Percentiles rank a stretch among this genome's conserved stretches.
Evolutionary conservation across 2,888 invertebrate genomes (phyloP).

Genomic region (Dinocampus coccinellae): DNA sequence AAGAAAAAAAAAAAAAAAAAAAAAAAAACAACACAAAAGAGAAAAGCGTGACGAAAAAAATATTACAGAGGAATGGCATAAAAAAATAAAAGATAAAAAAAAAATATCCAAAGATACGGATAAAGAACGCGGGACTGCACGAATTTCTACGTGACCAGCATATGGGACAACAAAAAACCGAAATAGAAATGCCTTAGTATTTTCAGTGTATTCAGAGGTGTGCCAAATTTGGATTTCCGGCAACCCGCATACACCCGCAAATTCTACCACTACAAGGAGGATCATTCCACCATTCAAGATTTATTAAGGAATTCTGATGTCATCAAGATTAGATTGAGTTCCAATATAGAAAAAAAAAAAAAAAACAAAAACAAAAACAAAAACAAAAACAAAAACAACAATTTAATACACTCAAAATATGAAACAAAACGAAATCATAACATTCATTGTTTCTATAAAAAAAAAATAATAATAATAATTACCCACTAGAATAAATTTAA

Average conservation of each 20-base stretch:
- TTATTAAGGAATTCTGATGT: conserved; percentile 41
- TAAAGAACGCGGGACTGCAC: conserved; percentile 56
- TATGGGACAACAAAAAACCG: conserved; percentile 43
- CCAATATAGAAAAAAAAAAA: neutral
- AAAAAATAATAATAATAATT: too few species aligned
- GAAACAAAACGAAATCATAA: too few species aligned
- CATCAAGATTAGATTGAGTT: conserved; percentile 18
- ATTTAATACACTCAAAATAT: neutral
- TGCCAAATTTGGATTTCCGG: conserved; percentile 39
- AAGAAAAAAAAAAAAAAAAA: conserved; percentile 18
- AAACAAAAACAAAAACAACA: too few species aligned
- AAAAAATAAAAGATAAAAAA: conserved; percentile 9
- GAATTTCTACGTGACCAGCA: conserved; percentile 63
- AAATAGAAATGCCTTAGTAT: conserved; percentile 22
- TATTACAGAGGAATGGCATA: neutral
- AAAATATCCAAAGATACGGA: conserved; percentile 38
- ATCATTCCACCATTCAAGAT: conserved; percentile 41
- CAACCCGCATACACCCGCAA: neutral
- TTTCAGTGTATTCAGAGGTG: conserved; percentile 31
- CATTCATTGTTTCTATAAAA: too few species aligned
- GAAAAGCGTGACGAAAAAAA: conserved; percentile 3
- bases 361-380: too few species aligned
- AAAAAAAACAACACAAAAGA: too few species aligned
- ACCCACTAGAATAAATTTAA: too few species aligned
- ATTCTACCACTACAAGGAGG: neutral